These are phyloP conservation scores for Paracentrotus lividus DNA, from an alignment of 53 echinoderm and acorn worm species.

Conservation along the genomic window DNA sequence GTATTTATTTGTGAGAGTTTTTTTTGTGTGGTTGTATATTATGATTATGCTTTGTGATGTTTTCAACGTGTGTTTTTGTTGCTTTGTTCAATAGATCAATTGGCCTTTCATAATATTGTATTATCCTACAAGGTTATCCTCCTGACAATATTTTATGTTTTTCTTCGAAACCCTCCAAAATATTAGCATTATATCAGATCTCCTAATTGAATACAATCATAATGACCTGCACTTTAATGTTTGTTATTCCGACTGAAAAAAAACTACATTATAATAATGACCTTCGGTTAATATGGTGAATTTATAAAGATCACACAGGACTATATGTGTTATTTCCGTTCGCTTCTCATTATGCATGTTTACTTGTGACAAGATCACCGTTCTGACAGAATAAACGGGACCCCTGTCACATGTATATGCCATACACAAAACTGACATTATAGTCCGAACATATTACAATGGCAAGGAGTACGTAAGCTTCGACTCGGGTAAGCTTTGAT, in stretches of 20 bases:
- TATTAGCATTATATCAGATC: not conserved
- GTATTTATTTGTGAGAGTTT: too few relatives aligned
- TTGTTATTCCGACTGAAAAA: conserved; percentile 6
- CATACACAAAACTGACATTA: too few relatives aligned
- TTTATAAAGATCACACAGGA: conserved; percentile 1
- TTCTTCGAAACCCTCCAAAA: not conserved
- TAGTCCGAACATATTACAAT: too few relatives aligned
- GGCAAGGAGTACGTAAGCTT: too few relatives aligned
- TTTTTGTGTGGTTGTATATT: too few relatives aligned
- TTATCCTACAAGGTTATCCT: not conserved
- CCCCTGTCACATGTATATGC: not conserved
- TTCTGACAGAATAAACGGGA: not conserved
- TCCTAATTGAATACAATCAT: not conserved
- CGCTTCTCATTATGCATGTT: not conserved
- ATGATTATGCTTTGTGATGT: not conserved
- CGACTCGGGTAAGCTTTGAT: too few relatives aligned
- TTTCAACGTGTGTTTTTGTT: not conserved
- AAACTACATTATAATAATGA: too few relatives aligned
- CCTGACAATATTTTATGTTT: conserved; percentile 6
- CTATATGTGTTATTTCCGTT: not conserved
- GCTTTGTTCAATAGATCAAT: not conserved
- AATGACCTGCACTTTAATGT: not conserved
- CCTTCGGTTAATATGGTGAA: not conserved
- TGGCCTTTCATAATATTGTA: not conserved
- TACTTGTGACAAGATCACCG: not conserved